phyloP scores from a whole-genome alignment of 2,888 invertebrate genomes.

The Amiota minor region DNA sequence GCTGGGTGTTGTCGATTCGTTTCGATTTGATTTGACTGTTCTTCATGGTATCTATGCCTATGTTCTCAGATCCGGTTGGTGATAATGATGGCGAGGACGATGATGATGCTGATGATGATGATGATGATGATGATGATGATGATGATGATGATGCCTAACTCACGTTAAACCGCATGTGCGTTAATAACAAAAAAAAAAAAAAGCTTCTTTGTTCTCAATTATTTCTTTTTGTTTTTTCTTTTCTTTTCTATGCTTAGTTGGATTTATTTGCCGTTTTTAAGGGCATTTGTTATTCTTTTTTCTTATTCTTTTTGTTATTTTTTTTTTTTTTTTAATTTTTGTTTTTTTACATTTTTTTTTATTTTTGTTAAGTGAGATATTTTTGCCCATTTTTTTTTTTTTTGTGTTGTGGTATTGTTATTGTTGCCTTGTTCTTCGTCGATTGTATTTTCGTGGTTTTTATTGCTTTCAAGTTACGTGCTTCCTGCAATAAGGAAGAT shows the following conservation, averaged over 20 bases:
- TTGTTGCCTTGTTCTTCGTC: not conserved
- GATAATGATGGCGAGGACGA: too few species aligned
- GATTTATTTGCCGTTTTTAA: too few species aligned
- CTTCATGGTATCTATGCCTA: too few species aligned
- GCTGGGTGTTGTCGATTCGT: constrained; percentile 30
- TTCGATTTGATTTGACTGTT: too few species aligned
- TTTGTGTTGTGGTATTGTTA: not conserved
- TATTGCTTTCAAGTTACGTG: constrained; percentile 20
- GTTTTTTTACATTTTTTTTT: not conserved
- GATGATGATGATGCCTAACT: too few species aligned
- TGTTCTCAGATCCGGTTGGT: too few species aligned
- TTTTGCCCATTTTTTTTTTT: too few species aligned
- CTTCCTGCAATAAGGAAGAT: not conserved
- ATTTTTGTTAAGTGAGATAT: not conserved
- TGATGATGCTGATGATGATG: too few species aligned
- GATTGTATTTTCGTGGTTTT: constrained; percentile 24
- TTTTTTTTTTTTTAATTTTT: not conserved
- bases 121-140: too few species aligned
- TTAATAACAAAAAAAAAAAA: constrained; percentile 3
- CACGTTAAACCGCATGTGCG: constrained; percentile 3
- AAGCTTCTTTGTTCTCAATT: not conserved
- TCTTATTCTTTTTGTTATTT: too few species aligned
- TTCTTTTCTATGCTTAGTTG: not conserved
- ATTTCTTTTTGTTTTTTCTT: constrained; percentile 1
- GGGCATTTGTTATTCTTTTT: not conserved